Evolutionary conservation across 2,888 invertebrate species (phyloP).

Genomic region (Eretmocerus hayati): DNA sequence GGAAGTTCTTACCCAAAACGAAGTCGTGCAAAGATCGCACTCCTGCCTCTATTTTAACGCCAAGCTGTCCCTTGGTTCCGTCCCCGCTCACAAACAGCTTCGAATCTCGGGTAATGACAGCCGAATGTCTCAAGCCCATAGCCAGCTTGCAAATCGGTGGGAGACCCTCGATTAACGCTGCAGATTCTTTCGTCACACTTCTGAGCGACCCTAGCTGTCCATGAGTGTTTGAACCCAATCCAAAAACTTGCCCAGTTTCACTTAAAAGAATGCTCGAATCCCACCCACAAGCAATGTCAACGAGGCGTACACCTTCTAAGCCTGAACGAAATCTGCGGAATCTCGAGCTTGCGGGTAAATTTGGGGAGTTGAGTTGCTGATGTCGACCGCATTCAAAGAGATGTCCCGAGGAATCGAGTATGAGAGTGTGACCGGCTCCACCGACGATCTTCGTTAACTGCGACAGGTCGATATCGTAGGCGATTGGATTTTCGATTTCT

Average conservation of each 20-base stretch:
- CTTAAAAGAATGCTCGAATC: slow-evolving; percentile 64
- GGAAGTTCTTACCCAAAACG: too few relatives aligned
- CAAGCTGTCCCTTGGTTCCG: slow-evolving; percentile 63
- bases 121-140: slow-evolving; percentile 65
- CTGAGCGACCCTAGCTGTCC: slow-evolving; percentile 61
- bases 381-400: slow-evolving; percentile 76
- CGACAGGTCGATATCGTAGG: slow-evolving; percentile 42
- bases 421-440: slow-evolving; percentile 71
- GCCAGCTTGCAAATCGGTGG: slow-evolving; percentile 45
- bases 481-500: slow-evolving; percentile 40
- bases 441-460: slow-evolving; percentile 61
- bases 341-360: slow-evolving; percentile 56
- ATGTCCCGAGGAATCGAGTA: slow-evolving; percentile 60
- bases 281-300: slow-evolving; percentile 70
- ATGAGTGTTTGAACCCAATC: slow-evolving; percentile 76
- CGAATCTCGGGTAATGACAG: slow-evolving; percentile 57
- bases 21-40: background rate
- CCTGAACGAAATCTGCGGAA: slow-evolving; percentile 66
- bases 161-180: too few relatives aligned
- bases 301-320: slow-evolving; percentile 67
- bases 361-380: slow-evolving; percentile 58
- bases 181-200: too few relatives aligned
- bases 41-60: slow-evolving; percentile 46
- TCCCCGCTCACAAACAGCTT: slow-evolving; percentile 60
- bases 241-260: slow-evolving; percentile 56